Percentiles rank a stretch among this genome's conserved stretches.
Evolutionary conservation across 2,888 invertebrate species (phyloP).

Genomic region (Cosmia pyralina): DNA sequence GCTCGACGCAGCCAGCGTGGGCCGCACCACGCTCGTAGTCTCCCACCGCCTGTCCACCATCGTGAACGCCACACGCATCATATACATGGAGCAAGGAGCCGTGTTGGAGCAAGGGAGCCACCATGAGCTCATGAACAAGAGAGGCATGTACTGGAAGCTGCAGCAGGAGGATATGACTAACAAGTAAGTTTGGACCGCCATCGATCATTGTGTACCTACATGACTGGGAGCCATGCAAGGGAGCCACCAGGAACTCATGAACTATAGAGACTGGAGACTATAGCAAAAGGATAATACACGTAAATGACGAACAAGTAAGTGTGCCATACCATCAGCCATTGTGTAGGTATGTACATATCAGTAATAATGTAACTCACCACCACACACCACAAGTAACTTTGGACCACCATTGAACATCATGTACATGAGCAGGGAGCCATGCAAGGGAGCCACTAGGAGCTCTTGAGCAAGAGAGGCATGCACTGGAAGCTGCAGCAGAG

Average conservation of each 20-base stretch:
- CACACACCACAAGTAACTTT: conserved; percentile 76
- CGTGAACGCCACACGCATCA: conserved; percentile 92
- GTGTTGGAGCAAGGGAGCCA: conserved; percentile 94
- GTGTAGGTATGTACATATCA: no score
- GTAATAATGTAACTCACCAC: no score
- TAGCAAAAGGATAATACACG: conserved; percentile 91
- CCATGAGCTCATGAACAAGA: conserved; percentile 91
- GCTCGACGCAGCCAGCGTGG: conserved; percentile 93
- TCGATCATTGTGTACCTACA: background rate
- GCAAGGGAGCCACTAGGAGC: background rate
- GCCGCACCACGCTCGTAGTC: conserved; percentile 93
- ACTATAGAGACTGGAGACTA: conserved; percentile 91
- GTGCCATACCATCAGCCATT: no score
- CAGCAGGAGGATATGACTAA: conserved; percentile 91
- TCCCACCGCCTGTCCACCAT: conserved; percentile 93
- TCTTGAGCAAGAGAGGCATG: background rate
- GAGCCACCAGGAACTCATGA: conserved; percentile 92
- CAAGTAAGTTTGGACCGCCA: conserved; percentile 67
- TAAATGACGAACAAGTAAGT: conserved; percentile 78
- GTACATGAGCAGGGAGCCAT: background rate
- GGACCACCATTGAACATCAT: background rate
- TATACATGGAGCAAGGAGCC: conserved; percentile 92
- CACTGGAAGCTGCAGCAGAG: no score
- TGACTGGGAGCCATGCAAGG: background rate
- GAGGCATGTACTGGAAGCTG: conserved; percentile 92